Base-by-base conservation (phyloP, 2,797 vertebrate genomes). In the Todus mexicanus region DNA sequence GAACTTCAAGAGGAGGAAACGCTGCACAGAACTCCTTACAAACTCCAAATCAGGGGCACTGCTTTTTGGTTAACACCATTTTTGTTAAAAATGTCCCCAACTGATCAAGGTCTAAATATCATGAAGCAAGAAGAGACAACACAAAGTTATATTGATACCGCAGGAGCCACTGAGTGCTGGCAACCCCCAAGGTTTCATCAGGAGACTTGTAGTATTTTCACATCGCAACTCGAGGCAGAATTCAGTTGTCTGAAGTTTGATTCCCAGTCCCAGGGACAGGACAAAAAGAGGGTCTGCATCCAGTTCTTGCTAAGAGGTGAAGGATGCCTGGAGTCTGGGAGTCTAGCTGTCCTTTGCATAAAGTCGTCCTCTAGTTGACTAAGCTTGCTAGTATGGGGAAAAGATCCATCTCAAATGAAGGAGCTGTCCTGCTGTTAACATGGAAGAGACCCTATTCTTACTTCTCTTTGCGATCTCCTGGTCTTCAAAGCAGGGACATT, bases 311-410 rank as follows among this genome's bases (percentile, higher is more conserved):
- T 57, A 73, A 47, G 1, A 9, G 45, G 35, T 47, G 21, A 66
- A 33, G 16, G n/a, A 56, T 25, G 15, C 11, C 48, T n/a, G 53
- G 22, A 60, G 22, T 57, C 13, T 53, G 35, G 53, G 22, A 60
- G 22, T 57, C 13, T 31, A 37, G 19, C 29, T 56, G 35, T 31
- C 42, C 25, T 53, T 7, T 48, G 29, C 18, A 7, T 6, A 66
- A 50, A 1, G 2, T 38, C 15, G 29, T 56, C 15, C n/a, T n/a
- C 61, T 35, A 4, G 35, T 69, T n/a, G n/a, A n/a, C n/a, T n/a
- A n/a, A n/a, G n/a, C n/a, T n/a, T n/a, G n/a, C n/a, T n/a, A n/a
- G 19, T 6, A 40, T 0, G 1, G 14, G 27, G 69, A 35, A 81
- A 74, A 37, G 7, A 84, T 25, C 19, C 22, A 16, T 11, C n/a